Percentiles rank a stretch among this genome's conserved stretches.
Conservation (phyloP, 2,888 invertebrate species). For the Tetanocera ferruginea region DNA sequence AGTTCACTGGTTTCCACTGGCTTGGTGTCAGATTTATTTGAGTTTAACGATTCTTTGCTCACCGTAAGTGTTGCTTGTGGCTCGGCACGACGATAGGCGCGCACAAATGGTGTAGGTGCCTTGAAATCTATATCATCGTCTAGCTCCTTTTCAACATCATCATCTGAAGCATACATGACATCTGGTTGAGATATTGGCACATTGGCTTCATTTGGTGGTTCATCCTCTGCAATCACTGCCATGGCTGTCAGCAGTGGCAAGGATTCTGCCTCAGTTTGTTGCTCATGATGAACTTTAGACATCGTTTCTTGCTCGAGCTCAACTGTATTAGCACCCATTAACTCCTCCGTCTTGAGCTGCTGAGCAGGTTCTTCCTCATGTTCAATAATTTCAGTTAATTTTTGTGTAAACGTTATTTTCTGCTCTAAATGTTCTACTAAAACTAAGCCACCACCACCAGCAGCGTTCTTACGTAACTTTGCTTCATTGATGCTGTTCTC, state of each 20-base stretch:
- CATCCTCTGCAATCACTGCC: not conserved
- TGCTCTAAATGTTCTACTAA: constrained; percentile 43
- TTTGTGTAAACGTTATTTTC: constrained; percentile 51
- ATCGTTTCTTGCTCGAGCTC: not conserved
- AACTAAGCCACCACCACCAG: constrained; percentile 32
- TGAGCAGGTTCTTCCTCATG: constrained; percentile 43
- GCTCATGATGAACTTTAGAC: not conserved
- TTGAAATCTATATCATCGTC: constrained; percentile 60
- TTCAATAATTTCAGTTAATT: constrained; percentile 55
- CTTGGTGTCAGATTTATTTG: constrained; percentile 50
- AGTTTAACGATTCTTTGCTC: constrained; percentile 58
- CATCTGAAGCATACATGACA: constrained; percentile 55
- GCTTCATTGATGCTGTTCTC: constrained; percentile 70
- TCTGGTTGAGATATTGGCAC: constrained; percentile 36
- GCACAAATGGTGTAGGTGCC: constrained; percentile 64
- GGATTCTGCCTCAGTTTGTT: constrained; percentile 1
- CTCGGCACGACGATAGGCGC: constrained; percentile 62
- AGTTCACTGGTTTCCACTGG: constrained; percentile 47
- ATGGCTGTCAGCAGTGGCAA: not conserved
- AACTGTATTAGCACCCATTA: not conserved
- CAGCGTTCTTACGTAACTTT: constrained; percentile 60
- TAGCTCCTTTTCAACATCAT: constrained; percentile 51
- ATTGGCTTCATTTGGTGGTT: not conserved
- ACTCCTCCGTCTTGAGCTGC: not conserved
- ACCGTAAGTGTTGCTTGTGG: constrained; percentile 36